Conservation (phyloP, 2,888 invertebrate species). For the Tenthredo livida region DNA sequence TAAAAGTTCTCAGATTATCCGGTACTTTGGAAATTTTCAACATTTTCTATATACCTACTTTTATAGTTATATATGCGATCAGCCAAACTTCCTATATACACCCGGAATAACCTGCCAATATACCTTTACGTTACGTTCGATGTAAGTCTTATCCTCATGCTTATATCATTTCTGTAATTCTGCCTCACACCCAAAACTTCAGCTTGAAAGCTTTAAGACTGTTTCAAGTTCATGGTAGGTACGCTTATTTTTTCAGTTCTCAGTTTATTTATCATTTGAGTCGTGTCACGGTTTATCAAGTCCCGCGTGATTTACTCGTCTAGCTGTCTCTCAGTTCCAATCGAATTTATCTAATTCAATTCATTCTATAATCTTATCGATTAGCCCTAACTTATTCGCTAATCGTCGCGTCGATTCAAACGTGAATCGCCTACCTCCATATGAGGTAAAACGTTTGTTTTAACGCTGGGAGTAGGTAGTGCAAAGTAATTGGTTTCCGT, state of each 20-base stretch:
- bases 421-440: neutral
- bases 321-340: neutral
- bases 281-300: neutral
- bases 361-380: neutral
- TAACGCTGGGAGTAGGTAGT: neutral
- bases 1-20: neutral
- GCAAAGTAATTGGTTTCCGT: neutral
- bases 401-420: neutral
- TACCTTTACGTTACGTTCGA: neutral
- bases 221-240: neutral
- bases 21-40: neutral
- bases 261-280: neutral
- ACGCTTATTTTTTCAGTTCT: neutral
- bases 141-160: neutral
- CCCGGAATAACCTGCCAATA: neutral
- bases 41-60: neutral
- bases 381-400: neutral
- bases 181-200: neutral
- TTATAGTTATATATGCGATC: neutral
- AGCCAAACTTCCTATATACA: neutral
- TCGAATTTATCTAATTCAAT: neutral
- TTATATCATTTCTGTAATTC: neutral
- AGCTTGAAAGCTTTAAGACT: neutral
- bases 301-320: neutral
- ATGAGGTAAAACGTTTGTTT: neutral